These are phyloP conservation scores for Sigmodon hispidus DNA, from an alignment of 2,113 vertebrate species.

Conservation along the genomic window DNA sequence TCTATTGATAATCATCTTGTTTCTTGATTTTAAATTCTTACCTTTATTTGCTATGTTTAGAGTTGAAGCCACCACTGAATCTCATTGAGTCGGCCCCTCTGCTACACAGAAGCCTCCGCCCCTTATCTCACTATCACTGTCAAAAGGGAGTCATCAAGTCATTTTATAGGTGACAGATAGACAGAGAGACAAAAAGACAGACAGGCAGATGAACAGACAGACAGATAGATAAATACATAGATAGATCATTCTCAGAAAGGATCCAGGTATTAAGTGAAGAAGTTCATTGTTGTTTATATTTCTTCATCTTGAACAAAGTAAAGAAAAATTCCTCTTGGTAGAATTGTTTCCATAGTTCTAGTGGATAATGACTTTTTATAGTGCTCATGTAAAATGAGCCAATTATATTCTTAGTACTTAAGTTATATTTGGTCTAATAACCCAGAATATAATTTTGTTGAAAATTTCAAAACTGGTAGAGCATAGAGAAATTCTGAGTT, in stretches of 20 bases:
- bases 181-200: neutral
- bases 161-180: neutral
- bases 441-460: neutral
- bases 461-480: slow-evolving; percentile 1
- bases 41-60: neutral
- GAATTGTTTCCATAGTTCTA: neutral
- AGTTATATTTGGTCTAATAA: neutral
- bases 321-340: slow-evolving; percentile 4
- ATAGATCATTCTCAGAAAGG: neutral
- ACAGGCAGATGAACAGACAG: neutral
- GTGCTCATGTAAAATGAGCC: neutral
- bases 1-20: neutral
- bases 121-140: neutral
- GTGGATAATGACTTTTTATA: neutral
- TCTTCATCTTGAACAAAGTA: neutral
- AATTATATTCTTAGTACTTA: neutral
- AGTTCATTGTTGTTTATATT: neutral
- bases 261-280: neutral
- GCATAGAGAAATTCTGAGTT: neutral
- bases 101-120: neutral
- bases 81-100: neutral
- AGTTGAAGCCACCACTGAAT: neutral
- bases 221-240: neutral
- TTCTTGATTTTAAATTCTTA: neutral
- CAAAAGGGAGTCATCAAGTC: neutral